These are phyloP conservation scores for Pristis pectinata DNA, from an alignment of 2,797 vertebrate genomes.

Conservation along the genomic window DNA sequence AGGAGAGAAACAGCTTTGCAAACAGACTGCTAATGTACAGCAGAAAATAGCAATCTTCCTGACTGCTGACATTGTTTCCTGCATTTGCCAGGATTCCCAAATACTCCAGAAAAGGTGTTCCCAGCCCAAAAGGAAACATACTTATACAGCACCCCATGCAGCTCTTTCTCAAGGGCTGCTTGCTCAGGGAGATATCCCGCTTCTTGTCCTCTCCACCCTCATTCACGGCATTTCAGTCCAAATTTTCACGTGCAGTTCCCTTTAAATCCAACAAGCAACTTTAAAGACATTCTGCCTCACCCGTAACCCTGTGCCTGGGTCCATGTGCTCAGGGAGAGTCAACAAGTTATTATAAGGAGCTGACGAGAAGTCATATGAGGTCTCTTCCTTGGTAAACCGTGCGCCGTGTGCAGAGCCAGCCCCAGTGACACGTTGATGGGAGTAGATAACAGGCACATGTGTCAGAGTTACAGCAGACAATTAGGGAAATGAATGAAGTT, in stretches of 20 bases:
- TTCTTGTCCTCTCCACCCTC: not conserved
- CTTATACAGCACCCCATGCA: too few species aligned
- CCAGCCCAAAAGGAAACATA: too few species aligned
- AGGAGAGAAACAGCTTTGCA: too few species aligned
- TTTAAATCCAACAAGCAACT: not conserved
- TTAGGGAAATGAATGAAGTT: not conserved
- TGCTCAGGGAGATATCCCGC: too few species aligned
- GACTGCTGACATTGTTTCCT: too few species aligned
- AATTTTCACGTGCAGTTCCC: not conserved
- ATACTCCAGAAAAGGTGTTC: too few species aligned
- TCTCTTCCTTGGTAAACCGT: not conserved
- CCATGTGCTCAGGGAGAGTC: not conserved
- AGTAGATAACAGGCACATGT: not conserved
- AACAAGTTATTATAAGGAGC: not conserved
- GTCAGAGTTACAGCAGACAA: not conserved
- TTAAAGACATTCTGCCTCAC: not conserved
- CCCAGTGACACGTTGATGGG: not conserved
- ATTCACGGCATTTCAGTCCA: not conserved
- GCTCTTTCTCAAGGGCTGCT: too few species aligned
- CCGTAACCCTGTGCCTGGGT: not conserved
- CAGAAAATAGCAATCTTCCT: too few species aligned
- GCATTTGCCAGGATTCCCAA: too few species aligned
- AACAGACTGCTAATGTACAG: too few species aligned
- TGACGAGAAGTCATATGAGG: not conserved
- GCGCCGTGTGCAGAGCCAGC: not conserved